These are phyloP conservation scores for Conops quadrifasciatus DNA, from an alignment of 2,888 invertebrate genomes.

Conservation along the genomic window DNA sequence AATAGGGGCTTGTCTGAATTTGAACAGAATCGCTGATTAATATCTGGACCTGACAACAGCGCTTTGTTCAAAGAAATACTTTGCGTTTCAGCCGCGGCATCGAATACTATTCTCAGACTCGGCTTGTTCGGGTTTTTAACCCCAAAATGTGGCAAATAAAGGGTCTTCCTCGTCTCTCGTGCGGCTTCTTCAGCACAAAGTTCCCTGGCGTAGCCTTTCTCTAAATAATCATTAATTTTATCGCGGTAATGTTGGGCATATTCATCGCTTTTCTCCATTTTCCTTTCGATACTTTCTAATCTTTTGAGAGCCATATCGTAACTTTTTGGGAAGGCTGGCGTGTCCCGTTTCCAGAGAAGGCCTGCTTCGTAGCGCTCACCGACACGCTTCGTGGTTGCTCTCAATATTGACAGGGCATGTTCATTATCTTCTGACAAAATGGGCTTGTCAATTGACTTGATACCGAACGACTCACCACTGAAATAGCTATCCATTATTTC, in stretches of 20 bases:
- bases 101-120: constrained; percentile 38
- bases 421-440: neutral
- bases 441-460: constrained; percentile 43
- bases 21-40: constrained; percentile 40
- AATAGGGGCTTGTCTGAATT: constrained; percentile 38
- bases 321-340: neutral
- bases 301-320: constrained; percentile 39
- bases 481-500: neutral
- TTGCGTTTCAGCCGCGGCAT: constrained; percentile 27
- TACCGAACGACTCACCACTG: constrained; percentile 37
- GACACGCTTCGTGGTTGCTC: neutral
- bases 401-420: neutral
- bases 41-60: constrained; percentile 34
- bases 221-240: constrained; percentile 40
- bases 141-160: constrained; percentile 45
- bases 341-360: constrained; percentile 1
- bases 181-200: constrained; percentile 34
- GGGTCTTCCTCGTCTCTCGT: neutral
- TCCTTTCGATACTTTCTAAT: constrained; percentile 37
- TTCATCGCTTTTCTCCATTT: constrained; percentile 40
- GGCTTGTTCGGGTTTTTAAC: constrained; percentile 42
- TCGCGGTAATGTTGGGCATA: no score
- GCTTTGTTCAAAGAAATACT: constrained; percentile 37
- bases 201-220: constrained; percentile 43
- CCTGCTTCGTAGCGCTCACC: constrained; percentile 9